These are phyloP conservation scores for Tinamus guttatus DNA, from an alignment of 2,113 vertebrate species.

Conservation along the genomic window DNA sequence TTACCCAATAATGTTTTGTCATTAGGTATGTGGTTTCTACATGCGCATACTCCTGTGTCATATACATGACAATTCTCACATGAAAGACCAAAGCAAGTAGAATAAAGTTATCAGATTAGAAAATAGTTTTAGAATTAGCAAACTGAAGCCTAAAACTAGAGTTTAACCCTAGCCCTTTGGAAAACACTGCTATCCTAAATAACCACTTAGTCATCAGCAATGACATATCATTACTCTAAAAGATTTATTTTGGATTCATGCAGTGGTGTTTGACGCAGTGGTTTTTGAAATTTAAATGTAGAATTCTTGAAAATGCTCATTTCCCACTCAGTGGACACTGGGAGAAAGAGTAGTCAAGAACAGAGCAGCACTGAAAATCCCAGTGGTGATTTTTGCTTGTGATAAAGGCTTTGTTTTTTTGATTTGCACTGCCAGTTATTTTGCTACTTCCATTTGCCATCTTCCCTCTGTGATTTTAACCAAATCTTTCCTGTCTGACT, in stretches of 20 bases:
- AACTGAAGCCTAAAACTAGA: background rate
- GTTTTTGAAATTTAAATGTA: background rate
- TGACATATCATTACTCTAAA: background rate
- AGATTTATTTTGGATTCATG: background rate
- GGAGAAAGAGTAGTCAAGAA: background rate
- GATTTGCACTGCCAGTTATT: background rate
- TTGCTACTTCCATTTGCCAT: background rate
- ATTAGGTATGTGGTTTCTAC: fast-evolving
- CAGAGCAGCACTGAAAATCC: background rate
- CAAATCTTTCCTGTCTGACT: background rate
- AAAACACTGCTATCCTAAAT: background rate
- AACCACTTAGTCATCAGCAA: background rate
- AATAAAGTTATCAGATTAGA: background rate
- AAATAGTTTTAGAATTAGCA: background rate
- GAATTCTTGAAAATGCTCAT: background rate
- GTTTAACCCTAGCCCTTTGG: background rate
- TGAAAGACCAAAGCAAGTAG: background rate
- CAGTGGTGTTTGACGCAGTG: background rate
- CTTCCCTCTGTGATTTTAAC: background rate
- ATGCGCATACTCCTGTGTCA: background rate
- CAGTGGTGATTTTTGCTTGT: background rate
- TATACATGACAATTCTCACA: background rate
- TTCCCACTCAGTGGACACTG: background rate
- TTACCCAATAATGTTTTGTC: background rate
- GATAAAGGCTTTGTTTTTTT: background rate